Percentiles rank a stretch among this genome's conserved stretches.
Conservation (phyloP, 1,140 invertebrate species). For the Drosophila biarmipes region DNA sequence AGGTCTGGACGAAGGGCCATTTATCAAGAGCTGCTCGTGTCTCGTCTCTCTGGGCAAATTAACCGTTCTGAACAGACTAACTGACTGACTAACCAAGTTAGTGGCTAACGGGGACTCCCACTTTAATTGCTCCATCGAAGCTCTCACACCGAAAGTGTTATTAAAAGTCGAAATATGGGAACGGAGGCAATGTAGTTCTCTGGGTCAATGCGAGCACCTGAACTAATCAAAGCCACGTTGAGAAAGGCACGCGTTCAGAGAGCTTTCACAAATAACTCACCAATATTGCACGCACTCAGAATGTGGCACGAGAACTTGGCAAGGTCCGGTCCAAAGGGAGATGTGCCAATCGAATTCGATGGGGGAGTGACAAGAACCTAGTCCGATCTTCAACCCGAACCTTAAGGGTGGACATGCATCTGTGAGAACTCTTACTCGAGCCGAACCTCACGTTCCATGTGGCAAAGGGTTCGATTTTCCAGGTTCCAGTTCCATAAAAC, state of each 20-base stretch:
- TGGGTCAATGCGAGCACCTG: constrained; percentile 78
- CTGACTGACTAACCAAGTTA: constrained; percentile 27
- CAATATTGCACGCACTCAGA: constrained; percentile 43
- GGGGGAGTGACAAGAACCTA: constrained; percentile 52
- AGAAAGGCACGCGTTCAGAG: constrained; percentile 53
- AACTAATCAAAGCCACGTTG: constrained; percentile 63
- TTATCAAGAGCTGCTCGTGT: constrained; percentile 73
- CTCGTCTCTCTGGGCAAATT: constrained; percentile 62
- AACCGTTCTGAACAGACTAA: constrained; percentile 58
- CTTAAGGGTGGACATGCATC: constrained; percentile 33
- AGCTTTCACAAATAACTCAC: constrained; percentile 66
- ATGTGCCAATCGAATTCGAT: constrained; percentile 57
- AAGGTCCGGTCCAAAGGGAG: constrained; percentile 18
- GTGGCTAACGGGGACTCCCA: constrained; percentile 49
- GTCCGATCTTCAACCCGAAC: constrained; percentile 16
- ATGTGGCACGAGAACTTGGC: constrained; percentile 4
- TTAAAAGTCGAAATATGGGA: constrained; percentile 17
- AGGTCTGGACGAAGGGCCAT: constrained; percentile 60
- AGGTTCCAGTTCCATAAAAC: constrained; percentile 70
- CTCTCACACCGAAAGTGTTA: constrained; percentile 44
- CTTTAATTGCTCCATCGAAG: constrained; percentile 70
- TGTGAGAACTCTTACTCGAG: constrained; percentile 59
- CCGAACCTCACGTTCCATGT: constrained; percentile 72
- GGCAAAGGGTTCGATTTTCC: constrained; percentile 13
- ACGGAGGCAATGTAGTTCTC: constrained; percentile 67